A percentile compares a stretch with the other conserved stretches of the same genome.
phyloP scores from a whole-genome alignment of 1,140 invertebrate species.

The Parapsyche elsis region DNA sequence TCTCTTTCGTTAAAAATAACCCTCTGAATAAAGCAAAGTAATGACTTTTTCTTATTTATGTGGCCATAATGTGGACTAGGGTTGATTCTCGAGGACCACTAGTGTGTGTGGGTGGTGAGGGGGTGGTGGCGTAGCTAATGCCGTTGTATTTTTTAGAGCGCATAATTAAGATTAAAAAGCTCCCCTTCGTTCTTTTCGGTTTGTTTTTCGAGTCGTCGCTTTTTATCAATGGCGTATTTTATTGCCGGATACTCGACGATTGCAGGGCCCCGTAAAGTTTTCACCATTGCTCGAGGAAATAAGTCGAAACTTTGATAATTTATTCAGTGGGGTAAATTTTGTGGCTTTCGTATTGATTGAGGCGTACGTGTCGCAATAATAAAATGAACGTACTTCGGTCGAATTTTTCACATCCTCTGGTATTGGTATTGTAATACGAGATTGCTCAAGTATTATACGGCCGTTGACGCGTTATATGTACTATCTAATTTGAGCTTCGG shows the following conservation, averaged over 20 bases:
- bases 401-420: too few relatives aligned
- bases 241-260: not conserved
- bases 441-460: too few relatives aligned
- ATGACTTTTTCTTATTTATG: conserved; percentile 24
- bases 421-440: too few relatives aligned
- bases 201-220: conserved; percentile 9
- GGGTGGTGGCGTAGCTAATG: not conserved
- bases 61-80: conserved; percentile 5
- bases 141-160: conserved; percentile 25
- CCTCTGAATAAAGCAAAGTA: not conserved
- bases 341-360: too few relatives aligned
- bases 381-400: too few relatives aligned
- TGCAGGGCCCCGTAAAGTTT: not conserved
- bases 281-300: not conserved
- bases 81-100: not conserved
- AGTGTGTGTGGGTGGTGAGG: not conserved
- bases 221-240: conserved; percentile 12
- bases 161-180: conserved; percentile 13
- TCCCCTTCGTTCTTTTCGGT: not conserved
- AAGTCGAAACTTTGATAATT: not conserved
- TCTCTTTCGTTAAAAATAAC: conserved; percentile 1
- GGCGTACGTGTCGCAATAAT: too few relatives aligned
- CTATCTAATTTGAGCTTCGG: too few relatives aligned
- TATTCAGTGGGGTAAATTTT: too few relatives aligned
- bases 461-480: too few relatives aligned